Conservation (phyloP, 1,140 invertebrate species). For the Drosophila watanabei region DNA sequence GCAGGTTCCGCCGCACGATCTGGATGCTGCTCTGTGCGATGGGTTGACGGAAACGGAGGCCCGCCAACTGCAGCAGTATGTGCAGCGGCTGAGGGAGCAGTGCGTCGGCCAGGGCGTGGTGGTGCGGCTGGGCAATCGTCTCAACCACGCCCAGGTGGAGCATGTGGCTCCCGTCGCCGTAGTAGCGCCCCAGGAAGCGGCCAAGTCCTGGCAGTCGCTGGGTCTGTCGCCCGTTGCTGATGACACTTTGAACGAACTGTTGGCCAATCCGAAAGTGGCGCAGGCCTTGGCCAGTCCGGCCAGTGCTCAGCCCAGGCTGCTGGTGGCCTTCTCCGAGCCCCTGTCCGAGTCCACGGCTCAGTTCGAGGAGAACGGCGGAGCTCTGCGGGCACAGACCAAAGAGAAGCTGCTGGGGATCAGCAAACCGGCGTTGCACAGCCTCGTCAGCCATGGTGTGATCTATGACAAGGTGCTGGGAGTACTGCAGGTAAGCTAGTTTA, state of each 20-base stretch:
- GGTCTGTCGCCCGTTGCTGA: constrained; percentile 57
- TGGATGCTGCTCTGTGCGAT: constrained; percentile 88
- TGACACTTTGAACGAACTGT: constrained; percentile 59
- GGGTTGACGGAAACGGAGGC: constrained; percentile 88
- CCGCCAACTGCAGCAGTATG: constrained; percentile 88
- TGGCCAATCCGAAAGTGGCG: constrained; percentile 59
- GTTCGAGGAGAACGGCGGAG: constrained; percentile 40
- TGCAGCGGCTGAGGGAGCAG: constrained; percentile 88
- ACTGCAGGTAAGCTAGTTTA: constrained; percentile 70
- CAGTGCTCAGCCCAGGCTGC: constrained; percentile 56
- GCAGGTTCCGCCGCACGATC: constrained; percentile 93
- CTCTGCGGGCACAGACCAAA: constrained; percentile 52
- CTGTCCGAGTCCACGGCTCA: constrained; percentile 56
- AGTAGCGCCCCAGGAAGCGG: constrained; percentile 11
- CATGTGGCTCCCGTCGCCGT: constrained; percentile 32
- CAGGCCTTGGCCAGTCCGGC: constrained; percentile 40
- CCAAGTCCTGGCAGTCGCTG: constrained; percentile 36
- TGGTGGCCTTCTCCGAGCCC: constrained; percentile 73
- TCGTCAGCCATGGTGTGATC: constrained; percentile 87
- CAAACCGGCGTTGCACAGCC: constrained; percentile 82
- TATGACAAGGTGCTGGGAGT: constrained; percentile 87
- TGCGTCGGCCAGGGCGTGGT: constrained; percentile 89
- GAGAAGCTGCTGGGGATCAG: constrained; percentile 72
- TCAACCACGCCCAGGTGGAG: constrained; percentile 59
- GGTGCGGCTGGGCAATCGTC: constrained; percentile 85